Evolutionary conservation across 2,797 vertebrate species (phyloP).

Genomic region (Enteromius afrohamiltoni): DNA sequence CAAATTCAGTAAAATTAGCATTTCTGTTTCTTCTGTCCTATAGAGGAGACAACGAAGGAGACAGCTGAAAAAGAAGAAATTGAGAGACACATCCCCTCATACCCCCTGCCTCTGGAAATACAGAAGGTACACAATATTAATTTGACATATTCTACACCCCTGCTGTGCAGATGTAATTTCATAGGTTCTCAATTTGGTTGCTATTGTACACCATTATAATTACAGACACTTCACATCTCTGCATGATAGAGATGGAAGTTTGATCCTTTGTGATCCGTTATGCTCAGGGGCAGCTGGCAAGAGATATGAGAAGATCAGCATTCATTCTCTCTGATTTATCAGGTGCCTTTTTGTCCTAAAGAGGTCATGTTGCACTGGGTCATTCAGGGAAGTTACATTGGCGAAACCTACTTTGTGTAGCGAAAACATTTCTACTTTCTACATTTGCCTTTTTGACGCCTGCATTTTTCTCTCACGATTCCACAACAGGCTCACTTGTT

Average conservation of each 20-base stretch:
- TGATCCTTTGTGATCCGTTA: conserved; percentile 23
- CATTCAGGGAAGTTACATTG: conserved; percentile 4
- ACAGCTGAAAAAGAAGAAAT: conserved; percentile 65
- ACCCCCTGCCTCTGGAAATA: conserved; percentile 86
- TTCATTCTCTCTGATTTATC: conserved; percentile 25
- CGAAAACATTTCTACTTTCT: background rate
- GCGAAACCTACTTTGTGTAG: background rate
- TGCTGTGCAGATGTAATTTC: conserved; percentile 30
- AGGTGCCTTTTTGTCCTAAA: conserved; percentile 14
- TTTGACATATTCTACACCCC: conserved; percentile 17
- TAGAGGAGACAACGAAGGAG: conserved; percentile 11
- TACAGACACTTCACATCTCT: background rate
- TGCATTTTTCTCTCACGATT: background rate
- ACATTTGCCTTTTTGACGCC: background rate
- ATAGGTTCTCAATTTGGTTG: conserved; percentile 26
- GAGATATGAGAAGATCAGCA: conserved; percentile 22
- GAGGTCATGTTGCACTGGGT: conserved; percentile 26
- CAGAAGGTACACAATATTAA: conserved; percentile 77
- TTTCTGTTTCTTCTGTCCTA: background rate
- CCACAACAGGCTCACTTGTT: background rate
- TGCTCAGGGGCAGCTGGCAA: conserved; percentile 19
- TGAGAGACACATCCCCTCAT: conserved; percentile 74
- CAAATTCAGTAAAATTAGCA: conserved; percentile 18
- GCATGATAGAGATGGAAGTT: conserved; percentile 2
- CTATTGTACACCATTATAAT: background rate